Percentiles rank a stretch among this genome's conserved stretches.
Conservation (phyloP, 2,113 vertebrate species). For the Coryphaenoides rupestris region DNA sequence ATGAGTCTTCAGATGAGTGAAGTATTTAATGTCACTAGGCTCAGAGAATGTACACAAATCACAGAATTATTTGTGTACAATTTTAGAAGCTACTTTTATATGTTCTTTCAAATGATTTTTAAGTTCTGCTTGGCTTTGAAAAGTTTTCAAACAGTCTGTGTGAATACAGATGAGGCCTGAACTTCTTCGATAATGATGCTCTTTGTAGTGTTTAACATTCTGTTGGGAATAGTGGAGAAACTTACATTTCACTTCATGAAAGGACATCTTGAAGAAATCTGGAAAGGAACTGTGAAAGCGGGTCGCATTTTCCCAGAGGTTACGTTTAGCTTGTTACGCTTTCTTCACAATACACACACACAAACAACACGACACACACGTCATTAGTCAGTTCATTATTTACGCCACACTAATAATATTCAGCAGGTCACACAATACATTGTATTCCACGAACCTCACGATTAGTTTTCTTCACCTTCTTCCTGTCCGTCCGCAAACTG, state of each 20-base stretch:
- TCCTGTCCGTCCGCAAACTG: too few relatives aligned
- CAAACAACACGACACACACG: too few relatives aligned
- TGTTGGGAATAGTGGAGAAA: neutral
- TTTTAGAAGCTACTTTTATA: neutral
- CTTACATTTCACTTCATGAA: constrained; percentile 1
- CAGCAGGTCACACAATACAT: too few relatives aligned
- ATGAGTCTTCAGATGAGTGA: neutral
- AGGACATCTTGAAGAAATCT: neutral
- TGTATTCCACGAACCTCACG: too few relatives aligned
- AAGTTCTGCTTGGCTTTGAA: neutral
- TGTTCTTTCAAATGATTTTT: constrained; percentile 4
- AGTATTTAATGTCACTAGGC: neutral
- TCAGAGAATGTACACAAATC: neutral
- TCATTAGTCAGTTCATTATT: too few relatives aligned
- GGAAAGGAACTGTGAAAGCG: too few relatives aligned
- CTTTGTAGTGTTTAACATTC: neutral
- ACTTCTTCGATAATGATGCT: neutral
- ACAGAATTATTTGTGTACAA: too few relatives aligned
- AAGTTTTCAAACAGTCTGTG: neutral
- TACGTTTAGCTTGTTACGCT: too few relatives aligned
- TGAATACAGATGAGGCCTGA: constrained; percentile 2
- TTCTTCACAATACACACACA: too few relatives aligned
- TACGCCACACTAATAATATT: too few relatives aligned
- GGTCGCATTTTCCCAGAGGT: too few relatives aligned
- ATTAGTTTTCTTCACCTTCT: too few relatives aligned